A percentile compares a stretch with the other conserved stretches of the same genome.
Conservation (phyloP, 2,113 vertebrate genomes). For the Pongo abelii region DNA sequence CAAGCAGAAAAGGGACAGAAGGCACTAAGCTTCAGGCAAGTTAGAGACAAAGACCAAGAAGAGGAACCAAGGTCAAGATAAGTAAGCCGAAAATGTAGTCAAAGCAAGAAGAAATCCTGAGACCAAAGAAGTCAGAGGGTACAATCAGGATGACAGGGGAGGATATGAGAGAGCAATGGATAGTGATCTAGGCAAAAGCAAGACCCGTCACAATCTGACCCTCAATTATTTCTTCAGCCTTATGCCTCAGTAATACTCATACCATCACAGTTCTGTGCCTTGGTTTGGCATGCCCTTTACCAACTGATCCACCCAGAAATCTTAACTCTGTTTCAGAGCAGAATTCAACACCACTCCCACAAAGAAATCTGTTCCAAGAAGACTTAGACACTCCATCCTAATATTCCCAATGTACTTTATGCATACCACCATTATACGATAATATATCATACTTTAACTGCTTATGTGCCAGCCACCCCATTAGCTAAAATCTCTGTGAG, state of each 20-base stretch:
- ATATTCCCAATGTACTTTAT: background rate
- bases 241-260: background rate
- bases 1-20: background rate
- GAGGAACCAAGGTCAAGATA: background rate
- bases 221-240: background rate
- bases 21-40: background rate
- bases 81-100: background rate
- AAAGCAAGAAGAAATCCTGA: conserved; percentile 18
- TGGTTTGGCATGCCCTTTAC: background rate
- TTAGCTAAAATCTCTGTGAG: background rate
- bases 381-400: background rate
- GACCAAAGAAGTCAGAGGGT: background rate
- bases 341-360: background rate
- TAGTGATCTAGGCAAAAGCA: background rate
- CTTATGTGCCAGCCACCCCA: background rate
- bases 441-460: background rate
- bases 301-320: background rate
- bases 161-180: background rate
- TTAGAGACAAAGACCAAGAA: background rate
- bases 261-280: background rate
- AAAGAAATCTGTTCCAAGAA: conserved; percentile 8
- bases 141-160: background rate
- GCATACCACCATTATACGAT: background rate
- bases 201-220: background rate
- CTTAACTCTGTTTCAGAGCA: background rate